Conservation (phyloP, 1,140 invertebrate genomes). For the Aphelinus certus region DNA sequence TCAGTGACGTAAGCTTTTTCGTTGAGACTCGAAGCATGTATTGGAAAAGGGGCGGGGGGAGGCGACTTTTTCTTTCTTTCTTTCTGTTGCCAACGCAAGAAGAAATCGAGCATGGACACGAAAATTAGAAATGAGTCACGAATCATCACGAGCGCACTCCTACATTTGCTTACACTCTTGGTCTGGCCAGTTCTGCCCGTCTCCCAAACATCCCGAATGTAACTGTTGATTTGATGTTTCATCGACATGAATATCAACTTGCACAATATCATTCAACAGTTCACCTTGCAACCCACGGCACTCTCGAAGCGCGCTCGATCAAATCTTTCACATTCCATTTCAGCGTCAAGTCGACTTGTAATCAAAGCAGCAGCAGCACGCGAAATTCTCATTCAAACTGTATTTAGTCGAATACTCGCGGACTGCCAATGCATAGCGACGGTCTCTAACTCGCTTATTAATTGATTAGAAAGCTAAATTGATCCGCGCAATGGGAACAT, state of each 20-base stretch:
- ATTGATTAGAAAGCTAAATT: too few species aligned
- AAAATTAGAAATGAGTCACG: background rate
- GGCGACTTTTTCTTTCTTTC: too few species aligned
- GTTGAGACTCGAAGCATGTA: too few species aligned
- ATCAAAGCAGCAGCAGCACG: background rate
- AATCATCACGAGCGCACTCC: background rate
- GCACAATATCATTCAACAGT: constrained; percentile 34
- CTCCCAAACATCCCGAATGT: constrained; percentile 44
- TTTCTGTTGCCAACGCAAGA: too few species aligned
- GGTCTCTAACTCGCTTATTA: too few species aligned
- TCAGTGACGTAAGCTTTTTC: too few species aligned
- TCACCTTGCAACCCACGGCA: constrained; percentile 26
- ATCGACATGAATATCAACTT: constrained; percentile 6
- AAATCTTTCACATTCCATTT: constrained; percentile 6
- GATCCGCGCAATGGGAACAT: too few species aligned
- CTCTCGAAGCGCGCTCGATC: constrained; percentile 23
- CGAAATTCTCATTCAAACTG: too few species aligned
- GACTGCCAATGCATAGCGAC: too few species aligned
- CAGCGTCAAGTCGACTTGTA: constrained; percentile 4
- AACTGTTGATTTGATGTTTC: constrained; percentile 37
- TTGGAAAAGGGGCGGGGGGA: too few species aligned
- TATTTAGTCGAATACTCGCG: too few species aligned
- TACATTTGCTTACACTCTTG: background rate
- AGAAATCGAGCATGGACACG: background rate
- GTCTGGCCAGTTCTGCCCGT: constrained; percentile 50